Base-by-base conservation (phyloP, 1,140 invertebrate species). In the Telenomus remus region DNA sequence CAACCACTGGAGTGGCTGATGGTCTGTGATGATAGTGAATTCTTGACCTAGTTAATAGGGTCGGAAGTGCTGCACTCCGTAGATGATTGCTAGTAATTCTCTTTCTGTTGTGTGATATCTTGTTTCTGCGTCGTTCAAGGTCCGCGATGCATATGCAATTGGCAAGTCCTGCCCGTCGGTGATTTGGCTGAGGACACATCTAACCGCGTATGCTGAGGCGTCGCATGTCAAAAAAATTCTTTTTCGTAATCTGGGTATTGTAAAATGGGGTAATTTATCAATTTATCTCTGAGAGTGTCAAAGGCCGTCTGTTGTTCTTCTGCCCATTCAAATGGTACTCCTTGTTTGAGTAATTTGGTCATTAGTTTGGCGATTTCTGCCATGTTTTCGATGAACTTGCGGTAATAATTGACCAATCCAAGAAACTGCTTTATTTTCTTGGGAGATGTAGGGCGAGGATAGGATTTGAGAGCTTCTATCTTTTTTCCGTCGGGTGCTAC, bases 61-160 rank as follows among this genome's bases (percentile, higher is more conserved):
- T 1, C 50, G 11, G 10, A 64, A 64, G 42, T 64, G 49, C 5
- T 46, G 6, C 8, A n/a, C n/a, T 0, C 8, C 13, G 15, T 10
- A 64, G 4, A 64, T 35, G 4, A 64, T 15, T 0, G 11, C 60
- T 0, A 61, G 9, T 6, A 44, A 0, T 34, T 51, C 57, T 44
- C 43, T 61, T 43, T 61, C 37, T 8, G 10, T 43, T 9, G 37
- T 51, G 7, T 44, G 16, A 44, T 61, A 61, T 8, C 51, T 61
- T 14, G n/a, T 43, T 61, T 61, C 57, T 0, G 47, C 37, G 4
- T 34, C 8, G 4, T 33, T 37, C 9, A 61, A 34, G 14, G 57
- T n/a, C 8, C 37, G 9, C 0, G 57, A 61, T 1, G 34, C 47
- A 8, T 61, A 61, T 0, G 48, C 37, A 4, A 51, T 11, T 2